A percentile compares a stretch with the other conserved stretches of the same genome.
Conservation (phyloP, 2,888 invertebrate species). For the Strigamia crassipes region DNA sequence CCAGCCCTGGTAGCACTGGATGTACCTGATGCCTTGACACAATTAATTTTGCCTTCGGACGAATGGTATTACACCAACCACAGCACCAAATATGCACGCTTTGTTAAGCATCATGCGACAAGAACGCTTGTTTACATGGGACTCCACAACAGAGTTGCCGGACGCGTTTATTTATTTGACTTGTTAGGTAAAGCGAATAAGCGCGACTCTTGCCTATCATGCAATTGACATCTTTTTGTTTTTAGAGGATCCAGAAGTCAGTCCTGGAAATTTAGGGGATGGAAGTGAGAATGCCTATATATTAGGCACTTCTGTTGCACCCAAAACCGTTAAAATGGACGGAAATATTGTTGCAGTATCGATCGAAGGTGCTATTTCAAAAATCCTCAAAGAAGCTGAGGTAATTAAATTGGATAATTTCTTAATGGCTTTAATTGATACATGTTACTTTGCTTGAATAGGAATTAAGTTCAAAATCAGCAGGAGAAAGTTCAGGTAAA, state of each 20-base stretch:
- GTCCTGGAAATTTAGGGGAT: constrained; percentile 56
- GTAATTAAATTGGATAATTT: no score
- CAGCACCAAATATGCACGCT: constrained; percentile 67
- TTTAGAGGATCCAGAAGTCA: constrained; percentile 56
- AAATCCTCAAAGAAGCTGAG: constrained; percentile 62
- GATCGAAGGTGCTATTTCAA: constrained; percentile 64
- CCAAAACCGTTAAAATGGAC: constrained; percentile 51
- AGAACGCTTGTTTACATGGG: constrained; percentile 68
- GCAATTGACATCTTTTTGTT: background rate
- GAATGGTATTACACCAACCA: constrained; percentile 73
- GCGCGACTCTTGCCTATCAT: background rate
- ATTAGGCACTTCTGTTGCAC: constrained; percentile 61
- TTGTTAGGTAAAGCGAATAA: constrained; percentile 60
- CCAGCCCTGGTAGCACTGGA: constrained; percentile 64
- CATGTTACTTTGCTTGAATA: no score
- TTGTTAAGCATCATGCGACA: constrained; percentile 70
- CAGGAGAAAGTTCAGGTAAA: constrained; percentile 11
- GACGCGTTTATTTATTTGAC: constrained; percentile 67
- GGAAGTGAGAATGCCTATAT: constrained; percentile 63
- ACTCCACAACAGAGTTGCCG: constrained; percentile 66
- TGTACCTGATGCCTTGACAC: constrained; percentile 67
- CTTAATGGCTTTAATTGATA: no score
- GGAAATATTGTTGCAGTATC: constrained; percentile 61
- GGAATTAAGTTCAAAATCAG: background rate
- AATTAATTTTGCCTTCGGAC: constrained; percentile 68